Evolutionary conservation across 2,888 invertebrate genomes (phyloP).

Genomic region (Lottia gigantea): DNA sequence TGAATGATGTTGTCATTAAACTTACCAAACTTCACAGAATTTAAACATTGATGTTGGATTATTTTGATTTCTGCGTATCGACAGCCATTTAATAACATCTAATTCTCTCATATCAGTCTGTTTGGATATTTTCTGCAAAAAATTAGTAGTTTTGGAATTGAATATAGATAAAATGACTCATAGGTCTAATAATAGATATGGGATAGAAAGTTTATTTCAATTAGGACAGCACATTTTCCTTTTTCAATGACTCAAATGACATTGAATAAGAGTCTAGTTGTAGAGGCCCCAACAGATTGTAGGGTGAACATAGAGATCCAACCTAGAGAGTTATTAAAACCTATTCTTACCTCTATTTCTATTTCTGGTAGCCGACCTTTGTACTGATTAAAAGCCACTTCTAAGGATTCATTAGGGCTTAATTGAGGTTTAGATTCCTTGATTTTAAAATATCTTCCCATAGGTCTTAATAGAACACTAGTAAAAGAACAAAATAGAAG

Average conservation of each 20-base stretch:
- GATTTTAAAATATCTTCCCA: background rate
- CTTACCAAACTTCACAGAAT: slow-evolving; percentile 1
- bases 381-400: background rate
- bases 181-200: no score
- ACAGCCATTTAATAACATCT: background rate
- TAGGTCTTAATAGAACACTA: background rate
- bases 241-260: no score
- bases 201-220: no score
- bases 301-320: no score
- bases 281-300: no score
- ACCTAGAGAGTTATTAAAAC: no score
- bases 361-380: background rate
- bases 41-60: slow-evolving; percentile 4
- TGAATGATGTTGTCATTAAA: no score
- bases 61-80: background rate
- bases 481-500: background rate
- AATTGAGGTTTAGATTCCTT: background rate
- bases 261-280: no score
- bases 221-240: no score
- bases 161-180: no score
- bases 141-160: no score
- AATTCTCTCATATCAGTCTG: slow-evolving; percentile 1
- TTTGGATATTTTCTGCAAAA: background rate
- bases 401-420: background rate
- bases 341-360: background rate